These are phyloP conservation scores for Brachyptera putata DNA, from an alignment of 2,888 invertebrate genomes.

Conservation along the genomic window DNA sequence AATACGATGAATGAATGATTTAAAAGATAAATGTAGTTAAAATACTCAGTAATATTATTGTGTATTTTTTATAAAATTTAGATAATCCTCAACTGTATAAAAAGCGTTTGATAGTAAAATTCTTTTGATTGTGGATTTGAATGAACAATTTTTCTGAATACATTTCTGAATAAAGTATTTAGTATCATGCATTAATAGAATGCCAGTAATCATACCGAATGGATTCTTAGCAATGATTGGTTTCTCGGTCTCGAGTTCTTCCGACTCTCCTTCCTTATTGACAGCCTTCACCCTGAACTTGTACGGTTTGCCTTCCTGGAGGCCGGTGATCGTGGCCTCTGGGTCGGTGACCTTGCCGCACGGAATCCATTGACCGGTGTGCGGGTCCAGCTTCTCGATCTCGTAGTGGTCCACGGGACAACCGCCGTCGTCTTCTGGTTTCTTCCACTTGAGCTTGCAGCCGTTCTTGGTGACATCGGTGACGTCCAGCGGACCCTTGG, in stretches of 20 bases:
- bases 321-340: slow-evolving; percentile 75
- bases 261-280: slow-evolving; percentile 97
- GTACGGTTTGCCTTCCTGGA: slow-evolving; percentile 94
- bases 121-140: too few species aligned
- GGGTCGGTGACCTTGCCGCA: slow-evolving; percentile 83
- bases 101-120: too few species aligned
- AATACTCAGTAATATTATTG: too few species aligned
- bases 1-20: too few species aligned
- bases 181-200: too few species aligned
- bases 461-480: slow-evolving; percentile 87
- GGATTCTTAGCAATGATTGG: slow-evolving; percentile 98
- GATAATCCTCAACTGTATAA: too few species aligned
- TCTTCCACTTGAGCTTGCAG: slow-evolving; percentile 87
- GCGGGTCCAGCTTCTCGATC: slow-evolving; percentile 91
- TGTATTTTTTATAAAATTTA: too few species aligned
- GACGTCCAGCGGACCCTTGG: slow-evolving; percentile 80
- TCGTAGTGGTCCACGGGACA: slow-evolving; percentile 90
- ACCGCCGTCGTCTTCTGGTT: slow-evolving; percentile 95
- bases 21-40: too few species aligned
- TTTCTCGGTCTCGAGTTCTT: slow-evolving; percentile 89
- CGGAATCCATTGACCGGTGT: slow-evolving; percentile 89
- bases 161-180: too few species aligned
- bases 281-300: slow-evolving; percentile 98
- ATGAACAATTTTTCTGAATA: too few species aligned
- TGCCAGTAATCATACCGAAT: slow-evolving; percentile 80